phyloP scores from a whole-genome alignment of 2,797 vertebrate species.

The Spinus pinus region DNA sequence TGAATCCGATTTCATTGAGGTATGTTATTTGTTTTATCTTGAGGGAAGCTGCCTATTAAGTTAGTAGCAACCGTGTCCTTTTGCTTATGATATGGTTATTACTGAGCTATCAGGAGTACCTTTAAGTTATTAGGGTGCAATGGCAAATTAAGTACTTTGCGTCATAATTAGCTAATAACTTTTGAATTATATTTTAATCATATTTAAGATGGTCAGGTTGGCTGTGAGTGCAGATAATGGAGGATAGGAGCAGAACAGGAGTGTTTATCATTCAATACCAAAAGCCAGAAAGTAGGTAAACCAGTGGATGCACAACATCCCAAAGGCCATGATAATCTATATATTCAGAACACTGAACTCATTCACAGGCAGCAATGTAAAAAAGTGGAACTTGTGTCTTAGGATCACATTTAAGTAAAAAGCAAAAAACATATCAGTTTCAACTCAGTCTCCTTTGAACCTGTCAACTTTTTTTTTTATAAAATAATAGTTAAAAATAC shows the following conservation, averaged over 20 bases:
- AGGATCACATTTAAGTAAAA: not conserved
- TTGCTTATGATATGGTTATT: conserved; percentile 61
- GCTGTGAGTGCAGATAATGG: conserved; percentile 38
- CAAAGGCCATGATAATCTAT: conserved; percentile 25
- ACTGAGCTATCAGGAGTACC: conserved; percentile 55
- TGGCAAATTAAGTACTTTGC: conserved; percentile 65
- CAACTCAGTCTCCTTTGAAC: not conserved
- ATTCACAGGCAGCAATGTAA: not conserved
- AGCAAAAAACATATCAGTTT: not conserved
- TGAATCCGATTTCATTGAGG: conserved; percentile 62
- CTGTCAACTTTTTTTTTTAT: not conserved
- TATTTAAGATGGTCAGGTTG: conserved; percentile 57
- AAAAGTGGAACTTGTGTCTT: not conserved
- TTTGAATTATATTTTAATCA: conserved; percentile 49
- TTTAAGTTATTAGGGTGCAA: conserved; percentile 58
- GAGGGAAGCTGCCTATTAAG: conserved; percentile 66
- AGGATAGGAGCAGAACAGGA: not conserved
- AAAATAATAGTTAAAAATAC: not conserved
- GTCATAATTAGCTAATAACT: conserved; percentile 62
- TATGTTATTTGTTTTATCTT: conserved; percentile 59
- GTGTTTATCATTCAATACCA: not conserved
- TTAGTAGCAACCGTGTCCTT: conserved; percentile 56
- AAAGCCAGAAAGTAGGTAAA: conserved; percentile 40
- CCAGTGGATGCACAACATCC: not conserved
- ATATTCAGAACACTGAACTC: not conserved